phyloP scores from a whole-genome alignment of 2,888 invertebrate species.

The Torymus texanus region DNA sequence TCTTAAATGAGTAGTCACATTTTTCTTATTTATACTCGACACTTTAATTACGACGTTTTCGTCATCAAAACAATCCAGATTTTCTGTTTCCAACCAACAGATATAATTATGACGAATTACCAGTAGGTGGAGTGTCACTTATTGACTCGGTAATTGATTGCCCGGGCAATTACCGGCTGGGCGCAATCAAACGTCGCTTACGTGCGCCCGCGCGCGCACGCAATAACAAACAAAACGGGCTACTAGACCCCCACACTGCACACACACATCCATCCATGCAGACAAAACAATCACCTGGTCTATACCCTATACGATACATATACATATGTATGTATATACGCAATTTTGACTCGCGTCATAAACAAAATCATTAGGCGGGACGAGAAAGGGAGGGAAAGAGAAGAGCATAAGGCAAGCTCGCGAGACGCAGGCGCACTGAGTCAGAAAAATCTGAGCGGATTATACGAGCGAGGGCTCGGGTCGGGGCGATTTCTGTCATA shows the following conservation, averaged over 20 bases:
- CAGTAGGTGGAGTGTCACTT: slow-evolving; percentile 12
- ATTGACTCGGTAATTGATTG: slow-evolving; percentile 43
- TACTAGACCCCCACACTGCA: too few species aligned
- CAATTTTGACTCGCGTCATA: slow-evolving; percentile 64
- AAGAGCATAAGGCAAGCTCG: slow-evolving; percentile 3
- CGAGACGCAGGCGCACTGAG: slow-evolving; percentile 55
- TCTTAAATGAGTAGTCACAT: too few species aligned
- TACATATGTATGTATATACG: slow-evolving; percentile 25
- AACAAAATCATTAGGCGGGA: slow-evolving; percentile 71
- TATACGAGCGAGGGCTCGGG: slow-evolving; percentile 57
- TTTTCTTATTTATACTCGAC: too few species aligned
- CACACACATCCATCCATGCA: too few species aligned
- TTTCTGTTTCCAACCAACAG: not conserved
- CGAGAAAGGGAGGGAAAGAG: not conserved
- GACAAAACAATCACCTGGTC: slow-evolving; percentile 60
- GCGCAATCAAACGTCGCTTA: slow-evolving; percentile 47
- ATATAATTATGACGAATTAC: slow-evolving; percentile 43
- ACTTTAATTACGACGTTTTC: too few species aligned
- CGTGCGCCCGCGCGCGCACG: not conserved
- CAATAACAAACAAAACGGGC: not conserved
- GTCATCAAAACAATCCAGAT: not conserved
- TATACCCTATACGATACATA: slow-evolving; percentile 33
- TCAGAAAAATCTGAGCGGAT: slow-evolving; percentile 67
- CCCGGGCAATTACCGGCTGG: slow-evolving; percentile 28
- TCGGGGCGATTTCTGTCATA: slow-evolving; percentile 57